Percentiles rank a stretch among this genome's conserved stretches.
Conservation (phyloP, 2,888 invertebrate genomes). For the Megalurothrips usitatus region DNA sequence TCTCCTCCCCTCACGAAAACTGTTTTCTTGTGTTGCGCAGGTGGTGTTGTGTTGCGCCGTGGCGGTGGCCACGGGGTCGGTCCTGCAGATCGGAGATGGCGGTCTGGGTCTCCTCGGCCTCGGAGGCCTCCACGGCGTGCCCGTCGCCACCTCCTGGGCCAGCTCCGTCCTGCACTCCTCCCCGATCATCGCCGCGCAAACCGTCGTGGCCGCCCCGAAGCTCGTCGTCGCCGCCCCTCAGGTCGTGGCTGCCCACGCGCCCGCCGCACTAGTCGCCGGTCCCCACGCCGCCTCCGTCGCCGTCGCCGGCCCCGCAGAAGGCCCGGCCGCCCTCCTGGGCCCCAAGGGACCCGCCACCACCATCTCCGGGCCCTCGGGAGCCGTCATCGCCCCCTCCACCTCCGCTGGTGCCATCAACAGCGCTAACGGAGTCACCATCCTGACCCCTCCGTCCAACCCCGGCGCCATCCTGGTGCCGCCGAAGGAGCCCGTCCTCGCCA, state of each 20-base stretch:
- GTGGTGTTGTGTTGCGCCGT: neutral
- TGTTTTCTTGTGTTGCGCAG: neutral
- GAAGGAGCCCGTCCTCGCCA: neutral
- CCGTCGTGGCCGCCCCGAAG: neutral
- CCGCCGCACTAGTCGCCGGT: neutral
- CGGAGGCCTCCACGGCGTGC: neutral
- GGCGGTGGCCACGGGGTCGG: slow-evolving; percentile 1
- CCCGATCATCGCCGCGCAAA: neutral
- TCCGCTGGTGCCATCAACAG: neutral
- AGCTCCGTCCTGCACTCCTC: neutral
- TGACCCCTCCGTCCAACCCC: slow-evolving; percentile 5
- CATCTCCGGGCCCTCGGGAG: neutral
- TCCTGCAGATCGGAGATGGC: neutral
- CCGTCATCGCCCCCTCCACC: neutral
- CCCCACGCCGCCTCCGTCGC: neutral
- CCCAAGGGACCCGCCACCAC: neutral
- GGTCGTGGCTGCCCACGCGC: neutral
- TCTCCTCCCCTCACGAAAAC: neutral
- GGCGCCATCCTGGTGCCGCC: neutral
- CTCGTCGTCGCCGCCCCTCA: neutral
- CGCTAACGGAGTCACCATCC: neutral
- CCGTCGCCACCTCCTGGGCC: neutral
- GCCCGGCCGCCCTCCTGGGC: neutral
- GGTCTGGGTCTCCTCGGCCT: neutral
- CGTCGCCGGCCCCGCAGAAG: neutral